phyloP scores from a whole-genome alignment of 2,797 vertebrate genomes.

The Apogon talboti region DNA sequence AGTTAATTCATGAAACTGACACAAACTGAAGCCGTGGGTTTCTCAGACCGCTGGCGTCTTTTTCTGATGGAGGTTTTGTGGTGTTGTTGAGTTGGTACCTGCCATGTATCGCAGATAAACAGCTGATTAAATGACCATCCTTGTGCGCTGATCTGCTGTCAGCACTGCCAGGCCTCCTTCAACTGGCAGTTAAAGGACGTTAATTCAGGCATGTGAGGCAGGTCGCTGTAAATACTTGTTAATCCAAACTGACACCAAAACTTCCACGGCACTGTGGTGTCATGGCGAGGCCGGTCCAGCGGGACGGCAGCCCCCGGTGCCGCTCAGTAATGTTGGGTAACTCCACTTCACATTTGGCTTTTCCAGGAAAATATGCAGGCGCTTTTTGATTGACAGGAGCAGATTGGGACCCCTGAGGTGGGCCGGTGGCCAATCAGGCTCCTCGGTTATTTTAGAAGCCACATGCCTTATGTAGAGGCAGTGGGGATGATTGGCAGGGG shows the following conservation, averaged over 20 bases:
- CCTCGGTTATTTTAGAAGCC: conserved; percentile 92
- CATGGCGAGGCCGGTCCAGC: not conserved
- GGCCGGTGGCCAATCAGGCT: conserved; percentile 86
- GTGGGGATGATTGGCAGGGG: conserved; percentile 85
- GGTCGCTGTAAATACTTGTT: conserved; percentile 62
- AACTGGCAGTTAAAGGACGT: conserved; percentile 52
- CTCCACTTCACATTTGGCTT: conserved; percentile 72
- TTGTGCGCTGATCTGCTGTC: conserved; percentile 11
- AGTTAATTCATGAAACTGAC: no score
- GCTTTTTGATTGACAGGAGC: conserved; percentile 83
- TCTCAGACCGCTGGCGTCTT: no score
- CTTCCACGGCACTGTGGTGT: not conserved
- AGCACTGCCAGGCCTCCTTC: conserved; percentile 16
- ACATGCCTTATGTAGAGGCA: conserved; percentile 89
- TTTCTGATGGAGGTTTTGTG: no score
- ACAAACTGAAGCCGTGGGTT: no score
- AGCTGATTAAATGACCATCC: conserved; percentile 12
- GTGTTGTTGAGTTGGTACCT: no score
- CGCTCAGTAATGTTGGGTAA: conserved; percentile 58
- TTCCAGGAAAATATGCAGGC: conserved; percentile 85
- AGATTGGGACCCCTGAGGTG: conserved; percentile 73
- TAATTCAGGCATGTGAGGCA: conserved; percentile 60
- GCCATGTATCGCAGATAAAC: not conserved
- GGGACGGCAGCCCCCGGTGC: conserved; percentile 54
- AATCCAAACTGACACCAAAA: conserved; percentile 28